Percentiles rank a stretch among this genome's conserved stretches.
These are phyloP conservation scores for Eospalax fontanierii DNA, from an alignment of 2,797 vertebrate genomes.

Conservation along the genomic window DNA sequence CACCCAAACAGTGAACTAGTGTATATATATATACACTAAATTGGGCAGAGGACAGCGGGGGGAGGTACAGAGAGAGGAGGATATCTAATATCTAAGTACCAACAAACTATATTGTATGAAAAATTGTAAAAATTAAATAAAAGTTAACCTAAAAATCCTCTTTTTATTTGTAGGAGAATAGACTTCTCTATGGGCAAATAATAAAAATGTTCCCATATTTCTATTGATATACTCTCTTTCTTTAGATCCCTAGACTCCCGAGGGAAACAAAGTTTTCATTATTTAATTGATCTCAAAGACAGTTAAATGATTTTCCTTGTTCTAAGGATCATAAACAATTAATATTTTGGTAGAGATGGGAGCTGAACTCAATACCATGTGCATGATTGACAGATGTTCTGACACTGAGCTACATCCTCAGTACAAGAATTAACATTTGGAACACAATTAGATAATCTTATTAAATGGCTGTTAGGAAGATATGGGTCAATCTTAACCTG, in stretches of 20 bases:
- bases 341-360: not conserved
- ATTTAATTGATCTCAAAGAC: not conserved
- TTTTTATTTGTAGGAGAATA: not conserved
- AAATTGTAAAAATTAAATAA: no score
- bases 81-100: no score
- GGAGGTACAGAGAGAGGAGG: no score
- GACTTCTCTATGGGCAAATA: not conserved
- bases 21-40: no score
- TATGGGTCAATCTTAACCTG: not conserved
- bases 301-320: slow-evolving; percentile 2
- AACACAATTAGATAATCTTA: not conserved
- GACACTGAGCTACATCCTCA: no score
- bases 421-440: not conserved
- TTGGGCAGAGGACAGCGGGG: no score
- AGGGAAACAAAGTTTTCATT: not conserved
- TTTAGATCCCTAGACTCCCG: not conserved
- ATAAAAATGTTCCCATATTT: not conserved
- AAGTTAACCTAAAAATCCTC: no score
- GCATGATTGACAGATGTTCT: no score
- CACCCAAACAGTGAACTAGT: not conserved
- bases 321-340: not conserved
- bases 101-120: no score
- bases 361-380: not conserved
- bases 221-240: slow-evolving; percentile 2
- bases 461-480: not conserved